Percentiles rank a stretch among this genome's conserved stretches.
Conservation (phyloP, 2,888 invertebrate species). For the Criorhina ranunculi region DNA sequence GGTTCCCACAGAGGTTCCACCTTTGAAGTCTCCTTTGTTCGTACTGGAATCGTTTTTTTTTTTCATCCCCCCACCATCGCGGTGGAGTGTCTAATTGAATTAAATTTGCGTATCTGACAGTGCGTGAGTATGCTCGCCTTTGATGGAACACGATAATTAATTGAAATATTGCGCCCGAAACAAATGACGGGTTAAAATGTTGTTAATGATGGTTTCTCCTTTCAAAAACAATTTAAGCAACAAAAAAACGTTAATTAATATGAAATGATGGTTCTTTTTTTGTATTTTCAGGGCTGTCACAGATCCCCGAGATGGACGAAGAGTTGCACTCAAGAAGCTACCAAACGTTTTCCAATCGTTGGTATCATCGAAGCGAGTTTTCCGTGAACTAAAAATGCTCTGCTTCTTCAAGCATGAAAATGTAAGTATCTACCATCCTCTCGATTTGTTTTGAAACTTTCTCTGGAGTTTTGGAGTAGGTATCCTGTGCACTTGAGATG, state of each 20-base stretch:
- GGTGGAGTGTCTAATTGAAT: slow-evolving; percentile 30
- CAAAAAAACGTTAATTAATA: too few relatives aligned
- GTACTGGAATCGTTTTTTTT: background rate
- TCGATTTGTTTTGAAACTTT: slow-evolving; percentile 16
- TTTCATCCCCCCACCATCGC: background rate
- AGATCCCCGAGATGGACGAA: slow-evolving; percentile 98
- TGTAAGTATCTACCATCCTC: slow-evolving; percentile 88
- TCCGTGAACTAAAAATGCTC: slow-evolving; percentile 99
- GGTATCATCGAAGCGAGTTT: slow-evolving; percentile 99
- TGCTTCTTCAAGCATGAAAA: slow-evolving; percentile 99
- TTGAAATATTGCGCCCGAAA: slow-evolving; percentile 8
- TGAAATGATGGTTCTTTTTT: slow-evolving; percentile 76
- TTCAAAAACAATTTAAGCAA: too few relatives aligned
- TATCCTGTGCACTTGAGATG: slow-evolving; percentile 14
- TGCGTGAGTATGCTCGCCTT: background rate
- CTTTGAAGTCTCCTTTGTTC: slow-evolving; percentile 10
- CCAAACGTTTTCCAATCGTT: slow-evolving; percentile 99
- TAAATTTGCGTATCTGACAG: slow-evolving; percentile 32
- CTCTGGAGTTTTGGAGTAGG: background rate
- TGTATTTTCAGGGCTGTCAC: slow-evolving; percentile 97
- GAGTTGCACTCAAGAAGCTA: slow-evolving; percentile 99
- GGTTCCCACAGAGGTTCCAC: slow-evolving; percentile 30
- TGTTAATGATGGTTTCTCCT: slow-evolving; percentile 22
- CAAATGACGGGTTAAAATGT: slow-evolving; percentile 20
- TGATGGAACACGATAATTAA: slow-evolving; percentile 24